Conservation (phyloP, 2,113 vertebrate genomes). For the Pelvicachromis taeniatus region DNA sequence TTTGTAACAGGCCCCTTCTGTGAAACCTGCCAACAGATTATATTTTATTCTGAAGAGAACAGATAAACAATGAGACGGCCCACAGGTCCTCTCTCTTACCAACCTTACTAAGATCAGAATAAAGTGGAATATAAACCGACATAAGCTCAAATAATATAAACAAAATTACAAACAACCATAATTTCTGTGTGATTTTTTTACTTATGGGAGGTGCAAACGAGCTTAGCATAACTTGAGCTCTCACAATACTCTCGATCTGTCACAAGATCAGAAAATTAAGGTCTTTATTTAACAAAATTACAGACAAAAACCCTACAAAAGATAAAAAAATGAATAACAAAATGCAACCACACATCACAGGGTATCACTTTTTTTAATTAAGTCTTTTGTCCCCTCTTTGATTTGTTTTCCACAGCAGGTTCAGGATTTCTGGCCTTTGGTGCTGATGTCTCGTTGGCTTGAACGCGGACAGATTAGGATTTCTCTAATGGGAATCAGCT, state of each 20-base stretch:
- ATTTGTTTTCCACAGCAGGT: background rate
- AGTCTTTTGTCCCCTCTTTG: background rate
- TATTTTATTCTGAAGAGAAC: background rate
- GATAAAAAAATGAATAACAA: background rate
- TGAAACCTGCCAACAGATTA: background rate
- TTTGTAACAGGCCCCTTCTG: background rate
- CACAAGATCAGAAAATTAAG: background rate
- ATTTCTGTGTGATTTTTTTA: background rate
- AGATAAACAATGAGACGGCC: background rate
- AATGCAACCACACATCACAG: background rate
- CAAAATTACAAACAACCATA: fast-evolving
- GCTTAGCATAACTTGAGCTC: background rate
- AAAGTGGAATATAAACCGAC: background rate
- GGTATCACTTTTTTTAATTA: background rate
- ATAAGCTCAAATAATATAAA: background rate
- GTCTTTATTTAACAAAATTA: background rate
- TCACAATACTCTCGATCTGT: background rate
- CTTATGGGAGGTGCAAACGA: background rate
- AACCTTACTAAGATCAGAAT: background rate
- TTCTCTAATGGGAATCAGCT: conserved; percentile 8
- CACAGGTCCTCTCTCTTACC: background rate
- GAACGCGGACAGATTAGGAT: background rate
- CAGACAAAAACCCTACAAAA: background rate
- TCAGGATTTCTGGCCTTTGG: background rate
- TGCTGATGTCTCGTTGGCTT: background rate